These are phyloP conservation scores for Cerceris ruficornis DNA, from an alignment of 2,888 invertebrate genomes.

Conservation along the genomic window DNA sequence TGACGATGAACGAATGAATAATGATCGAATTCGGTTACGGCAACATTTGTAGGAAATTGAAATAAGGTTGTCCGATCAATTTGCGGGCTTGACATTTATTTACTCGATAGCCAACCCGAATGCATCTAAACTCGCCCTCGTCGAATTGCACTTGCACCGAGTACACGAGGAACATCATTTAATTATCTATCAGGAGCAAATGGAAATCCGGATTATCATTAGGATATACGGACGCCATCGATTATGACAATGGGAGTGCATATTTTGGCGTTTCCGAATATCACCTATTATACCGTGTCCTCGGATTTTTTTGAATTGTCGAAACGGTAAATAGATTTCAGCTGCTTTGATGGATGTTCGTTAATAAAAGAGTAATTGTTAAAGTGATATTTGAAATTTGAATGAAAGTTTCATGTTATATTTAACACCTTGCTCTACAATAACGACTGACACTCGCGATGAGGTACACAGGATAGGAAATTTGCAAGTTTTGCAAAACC, in stretches of 20 bases:
- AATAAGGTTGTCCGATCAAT: slow-evolving; percentile 32
- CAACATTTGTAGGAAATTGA: slow-evolving; percentile 25
- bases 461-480: no score
- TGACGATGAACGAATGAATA: not conserved
- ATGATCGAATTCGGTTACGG: slow-evolving; percentile 1
- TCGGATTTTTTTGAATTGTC: not conserved
- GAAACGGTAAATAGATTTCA: not conserved
- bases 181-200: slow-evolving; percentile 30
- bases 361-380: no score
- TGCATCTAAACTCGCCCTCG: slow-evolving; percentile 4
- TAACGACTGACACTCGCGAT: no score
- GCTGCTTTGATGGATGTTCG: no score
- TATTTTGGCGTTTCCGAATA: slow-evolving; percentile 12
- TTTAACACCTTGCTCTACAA: no score
- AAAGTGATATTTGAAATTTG: no score
- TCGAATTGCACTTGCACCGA: slow-evolving; percentile 24
- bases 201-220: slow-evolving; percentile 46
- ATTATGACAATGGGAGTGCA: slow-evolving; percentile 14
- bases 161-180: slow-evolving; percentile 20
- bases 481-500: no score
- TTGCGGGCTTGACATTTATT: slow-evolving; percentile 43
- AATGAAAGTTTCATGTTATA: no score
- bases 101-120: slow-evolving; percentile 12
- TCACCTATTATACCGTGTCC: not conserved
- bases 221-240: slow-evolving; percentile 21